Conservation (phyloP, 2,113 vertebrate genomes). For the Aspidoscelis tigris region DNA sequence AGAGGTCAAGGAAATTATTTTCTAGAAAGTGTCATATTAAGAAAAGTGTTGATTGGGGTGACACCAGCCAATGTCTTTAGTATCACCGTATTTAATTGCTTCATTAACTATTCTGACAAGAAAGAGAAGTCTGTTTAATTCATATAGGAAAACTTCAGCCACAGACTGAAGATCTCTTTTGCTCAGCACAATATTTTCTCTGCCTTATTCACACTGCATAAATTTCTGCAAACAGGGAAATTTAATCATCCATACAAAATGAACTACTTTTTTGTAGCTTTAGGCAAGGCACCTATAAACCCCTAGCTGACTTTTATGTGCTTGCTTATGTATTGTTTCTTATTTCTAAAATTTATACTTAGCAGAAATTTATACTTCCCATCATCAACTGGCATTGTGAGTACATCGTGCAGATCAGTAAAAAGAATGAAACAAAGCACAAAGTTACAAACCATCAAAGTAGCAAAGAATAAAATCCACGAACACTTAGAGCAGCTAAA, state of each 20-base stretch:
- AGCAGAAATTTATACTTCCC: background rate
- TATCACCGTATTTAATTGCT: slow-evolving; percentile 28
- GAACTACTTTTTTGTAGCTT: background rate
- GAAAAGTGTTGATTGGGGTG: background rate
- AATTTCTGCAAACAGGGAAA: background rate
- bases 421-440: background rate
- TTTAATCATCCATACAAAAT: background rate
- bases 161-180: slow-evolving; percentile 53
- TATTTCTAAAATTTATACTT: background rate
- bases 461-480: background rate
- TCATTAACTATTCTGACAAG: slow-evolving; percentile 41
- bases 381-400: background rate
- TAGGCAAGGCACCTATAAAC: fast-evolving
- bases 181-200: background rate
- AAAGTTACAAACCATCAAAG: background rate
- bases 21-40: background rate
- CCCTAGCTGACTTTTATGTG: background rate
- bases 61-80: slow-evolving; percentile 1
- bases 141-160: slow-evolving; percentile 44
- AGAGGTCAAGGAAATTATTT: background rate
- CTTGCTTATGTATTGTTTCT: background rate
- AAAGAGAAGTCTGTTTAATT: slow-evolving; percentile 41
- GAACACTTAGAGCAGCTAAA: background rate
- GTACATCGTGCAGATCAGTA: background rate
- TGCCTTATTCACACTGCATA: background rate